Percentiles rank a stretch among this genome's conserved stretches.
Evolutionary conservation across 2,888 invertebrate genomes (phyloP).

Genomic region (Sialis fuliginosa): DNA sequence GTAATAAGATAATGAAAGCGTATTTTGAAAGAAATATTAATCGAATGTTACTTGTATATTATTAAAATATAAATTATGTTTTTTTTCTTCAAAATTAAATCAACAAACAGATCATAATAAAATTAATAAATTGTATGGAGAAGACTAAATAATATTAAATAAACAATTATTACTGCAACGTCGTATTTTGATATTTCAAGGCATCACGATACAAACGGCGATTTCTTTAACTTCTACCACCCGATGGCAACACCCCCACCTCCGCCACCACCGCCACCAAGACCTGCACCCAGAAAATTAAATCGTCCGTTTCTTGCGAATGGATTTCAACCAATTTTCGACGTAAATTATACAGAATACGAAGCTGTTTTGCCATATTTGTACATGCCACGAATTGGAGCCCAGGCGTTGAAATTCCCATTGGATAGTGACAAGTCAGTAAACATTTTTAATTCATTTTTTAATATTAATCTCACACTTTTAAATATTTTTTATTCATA

Average conservation of each 20-base stretch:
- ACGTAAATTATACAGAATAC: constrained; percentile 52
- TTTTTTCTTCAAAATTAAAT: too few species aligned
- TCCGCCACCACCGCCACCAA: constrained; percentile 10
- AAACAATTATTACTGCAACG: constrained; percentile 3
- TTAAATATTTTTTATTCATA: too few species aligned
- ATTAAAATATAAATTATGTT: too few species aligned
- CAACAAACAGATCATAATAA: too few species aligned
- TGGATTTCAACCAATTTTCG: constrained; percentile 28
- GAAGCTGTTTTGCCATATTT: constrained; percentile 60
- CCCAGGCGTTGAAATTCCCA: constrained; percentile 57
- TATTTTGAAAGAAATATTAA: too few species aligned
- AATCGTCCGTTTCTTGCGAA: constrained; percentile 22
- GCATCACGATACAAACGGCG: constrained; percentile 1
- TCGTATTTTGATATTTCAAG: neutral
- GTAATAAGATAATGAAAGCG: too few species aligned
- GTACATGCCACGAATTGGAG: constrained; percentile 51
- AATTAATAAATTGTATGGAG: too few species aligned
- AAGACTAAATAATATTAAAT: neutral
- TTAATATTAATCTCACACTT: too few species aligned
- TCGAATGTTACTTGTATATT: too few species aligned
- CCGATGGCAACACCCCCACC: constrained; percentile 7
- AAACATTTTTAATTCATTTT: too few species aligned
- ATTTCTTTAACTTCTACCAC: constrained; percentile 6
- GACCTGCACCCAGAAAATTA: constrained; percentile 6
- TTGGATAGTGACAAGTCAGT: constrained; percentile 48